Evolutionary conservation across 1,140 invertebrate genomes (phyloP), one percentile per base, ranked within the genome.

Genomic region (Dendroctonus ponderosae): DNA sequence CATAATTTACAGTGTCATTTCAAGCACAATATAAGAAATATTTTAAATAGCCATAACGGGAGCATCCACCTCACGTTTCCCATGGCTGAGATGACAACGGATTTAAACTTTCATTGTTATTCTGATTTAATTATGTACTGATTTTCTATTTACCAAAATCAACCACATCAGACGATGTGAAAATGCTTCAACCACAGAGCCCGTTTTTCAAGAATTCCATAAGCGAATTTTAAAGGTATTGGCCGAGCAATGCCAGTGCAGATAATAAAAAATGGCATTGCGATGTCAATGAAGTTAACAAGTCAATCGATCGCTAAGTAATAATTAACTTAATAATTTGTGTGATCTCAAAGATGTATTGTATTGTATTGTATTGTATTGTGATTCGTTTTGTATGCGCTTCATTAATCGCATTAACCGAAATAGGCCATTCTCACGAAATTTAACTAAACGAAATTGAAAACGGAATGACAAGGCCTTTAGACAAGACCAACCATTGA

Each of bases 341-440:
- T 12, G 43, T 57, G 12, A 57, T 57, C 54, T 41, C 54, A 57
- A 39, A 42, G 43, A 41, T 11, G n/a, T 57, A 57, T 57, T 57
- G 54, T 57, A 62, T 62, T 62, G 48, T 51, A 52, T 58, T 46
- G 42, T 58, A 62, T 62, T 62, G 48, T 51, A 52, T 58, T 46
- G 42, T 58, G 11, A n/a, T 14, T 51, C 42, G 11, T 41, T 38
- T 63, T 44, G 44, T 63, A 12, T 46, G 37, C 40, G 61, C 11
- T 54, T 54, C 50, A 63, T 53, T 63, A 63, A 26, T 6, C 39
- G n/a, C 11, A 14, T 57, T n/a, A 57, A 5, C 12, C 11, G 26
- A 62, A 62, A 52, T 38, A 50, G 59, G 59, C 38, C 59, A 42
- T 52, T 62, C 59, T 62, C 59, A 62, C 38, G 59, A 62, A 50